Conservation (phyloP, 2,797 vertebrate genomes). For the Acrossocheilus wenchowensis region DNA sequence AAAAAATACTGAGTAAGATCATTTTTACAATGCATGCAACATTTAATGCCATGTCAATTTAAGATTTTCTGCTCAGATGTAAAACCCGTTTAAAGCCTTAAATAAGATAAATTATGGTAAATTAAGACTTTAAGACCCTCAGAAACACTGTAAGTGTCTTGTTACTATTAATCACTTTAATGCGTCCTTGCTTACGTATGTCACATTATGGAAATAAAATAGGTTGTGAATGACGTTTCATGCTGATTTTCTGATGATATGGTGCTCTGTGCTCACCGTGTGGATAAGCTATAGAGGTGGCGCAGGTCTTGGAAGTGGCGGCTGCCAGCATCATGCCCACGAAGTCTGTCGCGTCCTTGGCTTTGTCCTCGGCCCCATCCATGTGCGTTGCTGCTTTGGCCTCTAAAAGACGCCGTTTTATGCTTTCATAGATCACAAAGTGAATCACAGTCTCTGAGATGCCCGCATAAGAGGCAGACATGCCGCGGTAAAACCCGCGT, state of each 20-base stretch:
- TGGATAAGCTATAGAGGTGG: conserved; percentile 93
- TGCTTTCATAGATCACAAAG: conserved; percentile 98
- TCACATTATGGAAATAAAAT: not conserved
- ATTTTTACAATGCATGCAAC: not conserved
- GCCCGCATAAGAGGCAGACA: conserved; percentile 97
- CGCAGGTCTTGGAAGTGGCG: conserved; percentile 96
- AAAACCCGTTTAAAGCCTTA: too few species aligned
- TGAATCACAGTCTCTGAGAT: conserved; percentile 99
- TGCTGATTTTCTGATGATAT: not conserved
- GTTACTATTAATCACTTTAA: not conserved
- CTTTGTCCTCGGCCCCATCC: conserved; percentile 84
- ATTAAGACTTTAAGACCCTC: not conserved
- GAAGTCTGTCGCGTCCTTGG: conserved; percentile 93
- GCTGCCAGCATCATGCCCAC: conserved; percentile 97
- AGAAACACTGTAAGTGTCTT: not conserved
- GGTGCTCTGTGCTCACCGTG: conserved; percentile 83
- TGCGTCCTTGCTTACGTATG: too few species aligned
- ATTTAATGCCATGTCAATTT: not conserved
- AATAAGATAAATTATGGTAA: too few species aligned
- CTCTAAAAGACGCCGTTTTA: conserved; percentile 90
- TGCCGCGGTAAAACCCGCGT: conserved; percentile 95
- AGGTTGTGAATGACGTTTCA: not conserved
- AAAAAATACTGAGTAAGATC: too few species aligned
- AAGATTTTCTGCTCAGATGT: too few species aligned
- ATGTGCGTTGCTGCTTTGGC: conserved; percentile 83